These are phyloP conservation scores for Cuculus canorus DNA, from an alignment of 2,797 vertebrate species.

Conservation along the genomic window DNA sequence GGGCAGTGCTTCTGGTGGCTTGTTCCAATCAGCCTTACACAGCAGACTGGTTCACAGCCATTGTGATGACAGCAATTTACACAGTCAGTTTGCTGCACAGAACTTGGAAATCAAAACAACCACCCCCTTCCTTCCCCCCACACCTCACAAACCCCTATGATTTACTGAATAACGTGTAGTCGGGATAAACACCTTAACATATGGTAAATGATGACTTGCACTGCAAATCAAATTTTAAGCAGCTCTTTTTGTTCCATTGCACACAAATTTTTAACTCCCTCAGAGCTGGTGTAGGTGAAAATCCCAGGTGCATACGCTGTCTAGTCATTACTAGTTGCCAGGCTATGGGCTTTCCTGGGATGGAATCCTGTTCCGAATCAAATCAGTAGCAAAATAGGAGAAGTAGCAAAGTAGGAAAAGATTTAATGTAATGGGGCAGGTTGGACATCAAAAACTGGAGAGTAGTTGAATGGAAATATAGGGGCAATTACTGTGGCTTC, in stretches of 20 bases:
- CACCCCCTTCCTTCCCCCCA: background rate
- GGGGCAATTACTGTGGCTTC: background rate
- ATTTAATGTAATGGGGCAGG: background rate
- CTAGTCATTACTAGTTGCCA: background rate
- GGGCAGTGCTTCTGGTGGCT: background rate
- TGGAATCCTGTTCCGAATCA: background rate
- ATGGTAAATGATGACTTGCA: constrained; percentile 59
- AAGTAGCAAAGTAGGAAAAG: too few relatives aligned
- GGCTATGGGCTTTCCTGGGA: background rate
- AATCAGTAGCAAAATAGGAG: background rate
- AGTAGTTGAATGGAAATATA: background rate
- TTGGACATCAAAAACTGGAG: background rate
- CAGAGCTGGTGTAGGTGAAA: background rate
- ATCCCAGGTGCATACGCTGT: background rate
- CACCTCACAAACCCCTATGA: background rate
- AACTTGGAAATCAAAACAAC: constrained; percentile 49
- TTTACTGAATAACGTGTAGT: constrained; percentile 21
- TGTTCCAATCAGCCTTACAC: background rate
- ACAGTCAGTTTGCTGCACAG: constrained; percentile 3
- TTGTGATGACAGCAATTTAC: background rate
- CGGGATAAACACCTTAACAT: constrained; percentile 55
- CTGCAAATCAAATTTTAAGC: constrained; percentile 38
- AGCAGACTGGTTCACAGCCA: background rate
- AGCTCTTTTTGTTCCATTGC: constrained; percentile 12
- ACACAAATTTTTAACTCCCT: constrained; percentile 26